A percentile compares a stretch with the other conserved stretches of the same genome.
phyloP scores from a whole-genome alignment of 2,113 vertebrate species.

The Apaloderma vittatum region DNA sequence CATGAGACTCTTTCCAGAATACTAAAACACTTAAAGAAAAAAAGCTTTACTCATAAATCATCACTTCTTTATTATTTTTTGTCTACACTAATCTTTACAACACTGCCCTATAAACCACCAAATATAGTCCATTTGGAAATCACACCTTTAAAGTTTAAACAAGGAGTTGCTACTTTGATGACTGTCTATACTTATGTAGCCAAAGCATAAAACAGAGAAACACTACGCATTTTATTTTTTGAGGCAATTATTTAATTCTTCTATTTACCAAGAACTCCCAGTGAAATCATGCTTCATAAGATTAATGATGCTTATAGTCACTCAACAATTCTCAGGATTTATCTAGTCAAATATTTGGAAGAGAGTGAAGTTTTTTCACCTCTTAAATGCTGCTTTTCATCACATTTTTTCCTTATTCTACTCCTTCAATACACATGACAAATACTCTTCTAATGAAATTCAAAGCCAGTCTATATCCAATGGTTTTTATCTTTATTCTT shows the following conservation, averaged over 20 bases:
- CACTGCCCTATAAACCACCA: neutral
- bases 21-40: constrained; percentile 8
- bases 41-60: constrained; percentile 6
- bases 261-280: neutral
- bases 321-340: neutral
- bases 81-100: neutral
- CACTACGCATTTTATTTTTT: neutral
- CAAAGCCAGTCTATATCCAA: neutral
- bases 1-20: neutral
- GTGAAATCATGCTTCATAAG: neutral
- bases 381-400: neutral
- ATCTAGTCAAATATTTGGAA: neutral
- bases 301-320: neutral
- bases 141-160: constrained; percentile 2
- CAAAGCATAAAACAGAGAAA: neutral
- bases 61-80: neutral
- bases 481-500: neutral
- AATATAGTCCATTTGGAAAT: constrained; percentile 8
- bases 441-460: neutral
- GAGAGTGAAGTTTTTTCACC: neutral
- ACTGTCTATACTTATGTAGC: neutral
- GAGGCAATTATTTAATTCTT: neutral
- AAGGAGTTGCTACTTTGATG: neutral
- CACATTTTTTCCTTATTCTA: neutral
- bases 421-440: neutral